phyloP scores from a whole-genome alignment of 1,140 invertebrate species.

The Drosophila littoralis region DNA sequence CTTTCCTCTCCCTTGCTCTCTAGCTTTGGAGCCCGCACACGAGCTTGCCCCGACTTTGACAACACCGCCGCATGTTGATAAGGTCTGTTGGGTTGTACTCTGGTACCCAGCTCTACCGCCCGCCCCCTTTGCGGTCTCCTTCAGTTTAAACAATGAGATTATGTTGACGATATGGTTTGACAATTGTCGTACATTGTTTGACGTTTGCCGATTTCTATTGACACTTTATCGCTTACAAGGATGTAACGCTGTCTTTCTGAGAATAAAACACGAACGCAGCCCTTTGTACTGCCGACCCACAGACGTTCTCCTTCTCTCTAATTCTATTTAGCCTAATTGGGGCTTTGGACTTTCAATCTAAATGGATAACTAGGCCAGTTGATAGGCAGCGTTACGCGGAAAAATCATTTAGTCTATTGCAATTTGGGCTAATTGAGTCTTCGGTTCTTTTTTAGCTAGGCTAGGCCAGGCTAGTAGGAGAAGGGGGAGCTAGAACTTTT shows the following conservation, averaged over 20 bases:
- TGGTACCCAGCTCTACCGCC: neutral
- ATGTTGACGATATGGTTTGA: constrained; percentile 84
- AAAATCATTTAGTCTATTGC: constrained; percentile 10
- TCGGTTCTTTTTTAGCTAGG: neutral
- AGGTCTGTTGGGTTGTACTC: constrained; percentile 36
- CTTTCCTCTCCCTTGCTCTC: neutral
- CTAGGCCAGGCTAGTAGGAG: too few species aligned
- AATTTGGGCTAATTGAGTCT: constrained; percentile 22
- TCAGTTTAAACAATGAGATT: constrained; percentile 82
- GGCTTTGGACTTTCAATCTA: constrained; percentile 42
- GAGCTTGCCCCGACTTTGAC: constrained; percentile 65
- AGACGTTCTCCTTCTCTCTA: constrained; percentile 16
- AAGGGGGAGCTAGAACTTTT: neutral
- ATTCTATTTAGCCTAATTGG: constrained; percentile 73
- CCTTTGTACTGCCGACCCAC: constrained; percentile 56
- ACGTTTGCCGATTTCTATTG: constrained; percentile 82
- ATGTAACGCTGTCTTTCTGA: constrained; percentile 79
- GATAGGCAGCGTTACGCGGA: neutral
- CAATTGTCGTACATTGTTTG: constrained; percentile 84
- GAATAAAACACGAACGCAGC: constrained; percentile 66
- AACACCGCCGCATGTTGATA: constrained; percentile 76
- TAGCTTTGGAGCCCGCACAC: constrained; percentile 52
- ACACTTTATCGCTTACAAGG: constrained; percentile 77
- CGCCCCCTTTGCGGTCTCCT: neutral
- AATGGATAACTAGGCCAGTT: constrained; percentile 35